Base-by-base conservation (phyloP, 2,888 invertebrate genomes). In the Ormyrus pomaceus region DNA sequence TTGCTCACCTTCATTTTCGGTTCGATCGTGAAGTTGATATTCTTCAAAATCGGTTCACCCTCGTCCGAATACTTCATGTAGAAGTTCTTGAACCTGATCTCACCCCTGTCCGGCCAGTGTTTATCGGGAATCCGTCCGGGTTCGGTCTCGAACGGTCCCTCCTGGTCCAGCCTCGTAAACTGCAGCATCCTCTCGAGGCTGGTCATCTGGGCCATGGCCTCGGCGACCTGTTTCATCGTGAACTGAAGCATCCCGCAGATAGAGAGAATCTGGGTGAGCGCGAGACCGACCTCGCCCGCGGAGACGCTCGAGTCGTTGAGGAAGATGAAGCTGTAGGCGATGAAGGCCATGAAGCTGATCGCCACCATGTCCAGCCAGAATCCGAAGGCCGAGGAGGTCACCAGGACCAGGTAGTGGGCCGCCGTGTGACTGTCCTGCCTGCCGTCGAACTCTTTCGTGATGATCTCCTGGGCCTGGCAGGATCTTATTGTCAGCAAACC, bases 401-500 rank as follows among this genome's bases (percentile, higher is more conserved):
- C 91, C 8, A 94, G 89, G 48, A 93, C 93, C 66, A 94, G 87
- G 85, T 88, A 93, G 92, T 93, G 94, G 5, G 94, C 93, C 6
- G 93, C 92, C 0, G 94, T 94, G 86, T 95, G 94, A 46, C 93
- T 91, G 88, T 93, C 95, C 91, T 96, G 95, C 83, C 95, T 92
- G 51, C 89, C 89, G 87, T 96, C 96, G 85, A 96, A 96, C 86
- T 96, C 95, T 85, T 93, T 92, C 68, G 94, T 93, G 71, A 98
- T 94, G 85, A 95, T 92, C 82, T 94, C 92, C 89, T 96, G 93
- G 0, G 95, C 95, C 34, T 93, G 93, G 1, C 95, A 94, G 0
- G 97, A 95, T 80, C 98, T 93, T 82, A 99, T 97, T 0, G 97
- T 97, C 58, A 96, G 94, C 51, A 98, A 93, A 1, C 98, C 98